These are phyloP conservation scores for Gari tellinella DNA, from an alignment of 2,888 invertebrate genomes.

Conservation along the genomic window DNA sequence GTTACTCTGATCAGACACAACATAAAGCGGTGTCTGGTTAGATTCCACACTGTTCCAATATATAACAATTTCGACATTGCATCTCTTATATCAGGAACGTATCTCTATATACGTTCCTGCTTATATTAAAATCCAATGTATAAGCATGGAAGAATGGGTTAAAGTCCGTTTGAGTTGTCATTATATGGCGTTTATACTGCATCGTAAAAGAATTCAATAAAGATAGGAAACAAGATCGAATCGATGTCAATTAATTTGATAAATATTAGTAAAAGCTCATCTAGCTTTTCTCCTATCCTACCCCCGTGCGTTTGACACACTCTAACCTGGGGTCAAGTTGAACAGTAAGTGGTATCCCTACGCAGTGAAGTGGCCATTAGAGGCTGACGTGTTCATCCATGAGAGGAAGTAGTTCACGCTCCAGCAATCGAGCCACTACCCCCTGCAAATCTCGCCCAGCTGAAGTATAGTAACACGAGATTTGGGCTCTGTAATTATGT, in stretches of 20 bases:
- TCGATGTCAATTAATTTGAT: not conserved
- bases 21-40: too few species aligned
- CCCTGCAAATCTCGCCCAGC: not conserved
- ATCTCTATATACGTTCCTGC: too few species aligned
- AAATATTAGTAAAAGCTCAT: not conserved
- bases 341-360: slow-evolving; percentile 45
- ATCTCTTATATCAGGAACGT: too few species aligned
- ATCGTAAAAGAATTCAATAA: not conserved
- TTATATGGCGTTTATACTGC: not conserved
- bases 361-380: slow-evolving; percentile 60
- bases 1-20: too few species aligned
- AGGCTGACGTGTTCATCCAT: slow-evolving; percentile 43
- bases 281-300: slow-evolving; percentile 1
- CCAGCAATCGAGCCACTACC: not conserved
- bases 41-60: too few species aligned
- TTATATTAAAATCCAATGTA: too few species aligned
- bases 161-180: too few species aligned
- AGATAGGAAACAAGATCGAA: not conserved
- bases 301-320: slow-evolving; percentile 29
- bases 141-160: too few species aligned
- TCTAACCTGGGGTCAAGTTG: slow-evolving; percentile 53
- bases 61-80: too few species aligned
- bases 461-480: not conserved
- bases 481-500: not conserved
- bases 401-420: slow-evolving; percentile 43